A percentile compares a stretch with the other conserved stretches of the same genome.
These are phyloP conservation scores for Wiebesia pumilae DNA, from an alignment of 1,140 invertebrate species.

Conservation along the genomic window DNA sequence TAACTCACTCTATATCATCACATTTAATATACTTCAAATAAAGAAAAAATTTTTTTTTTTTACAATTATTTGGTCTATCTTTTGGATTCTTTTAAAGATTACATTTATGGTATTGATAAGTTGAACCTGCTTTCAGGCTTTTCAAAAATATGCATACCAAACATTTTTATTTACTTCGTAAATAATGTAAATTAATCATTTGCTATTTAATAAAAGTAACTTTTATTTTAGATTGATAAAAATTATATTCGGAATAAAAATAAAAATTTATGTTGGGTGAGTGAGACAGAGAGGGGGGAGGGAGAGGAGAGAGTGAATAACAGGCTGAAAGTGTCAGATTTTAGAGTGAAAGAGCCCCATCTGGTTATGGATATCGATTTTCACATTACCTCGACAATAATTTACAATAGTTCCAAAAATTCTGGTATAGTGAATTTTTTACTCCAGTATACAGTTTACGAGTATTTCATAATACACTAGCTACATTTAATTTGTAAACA, in stretches of 20 bases:
- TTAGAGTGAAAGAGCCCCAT: not conserved
- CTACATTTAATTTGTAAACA: not conserved
- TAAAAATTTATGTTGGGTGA: not conserved
- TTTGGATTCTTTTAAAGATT: too few relatives aligned
- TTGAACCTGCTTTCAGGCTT: too few relatives aligned
- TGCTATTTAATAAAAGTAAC: too few relatives aligned
- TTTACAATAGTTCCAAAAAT: not conserved
- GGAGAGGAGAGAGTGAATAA: not conserved
- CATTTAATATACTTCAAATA: too few relatives aligned
- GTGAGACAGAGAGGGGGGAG: not conserved
- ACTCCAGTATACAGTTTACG: not conserved
- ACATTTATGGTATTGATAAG: too few relatives aligned
- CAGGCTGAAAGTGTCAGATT: not conserved
- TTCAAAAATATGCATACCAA: not conserved
- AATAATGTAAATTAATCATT: too few relatives aligned
- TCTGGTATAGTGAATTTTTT: not conserved
- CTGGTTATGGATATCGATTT: not conserved
- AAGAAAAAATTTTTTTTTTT: too few relatives aligned
- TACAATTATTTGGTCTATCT: too few relatives aligned
- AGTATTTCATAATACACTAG: not conserved
- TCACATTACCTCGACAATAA: not conserved
- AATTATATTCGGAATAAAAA: not conserved
- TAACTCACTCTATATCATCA: too few relatives aligned
- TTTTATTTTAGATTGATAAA: not conserved
- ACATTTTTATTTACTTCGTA: too few relatives aligned